Evolutionary conservation across 2,888 invertebrate species (phyloP).

Genomic region (Bibio marci): DNA sequence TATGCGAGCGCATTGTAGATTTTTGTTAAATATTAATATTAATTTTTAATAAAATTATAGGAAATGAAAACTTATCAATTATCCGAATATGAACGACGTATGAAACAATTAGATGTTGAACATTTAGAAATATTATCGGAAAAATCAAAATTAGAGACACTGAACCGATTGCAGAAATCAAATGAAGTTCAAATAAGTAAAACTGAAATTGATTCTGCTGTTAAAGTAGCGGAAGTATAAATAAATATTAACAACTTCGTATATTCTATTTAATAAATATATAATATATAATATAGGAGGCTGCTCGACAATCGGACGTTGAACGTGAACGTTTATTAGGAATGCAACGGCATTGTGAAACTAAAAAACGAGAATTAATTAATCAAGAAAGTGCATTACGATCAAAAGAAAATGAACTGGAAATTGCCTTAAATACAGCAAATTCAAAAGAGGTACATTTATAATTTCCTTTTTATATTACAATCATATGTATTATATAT

Average conservation of each 20-base stretch:
- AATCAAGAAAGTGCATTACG: constrained; percentile 21
- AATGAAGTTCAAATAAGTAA: constrained; percentile 9
- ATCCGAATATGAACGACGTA: constrained; percentile 18
- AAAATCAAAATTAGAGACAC: constrained; percentile 20
- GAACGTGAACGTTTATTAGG: constrained; percentile 24
- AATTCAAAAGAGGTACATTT: constrained; percentile 18
- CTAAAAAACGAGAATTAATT: constrained; percentile 20
- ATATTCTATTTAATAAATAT: not conserved
- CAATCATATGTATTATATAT: not conserved
- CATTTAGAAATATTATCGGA: constrained; percentile 19
- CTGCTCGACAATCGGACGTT: constrained; percentile 22
- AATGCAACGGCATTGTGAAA: constrained; percentile 23
- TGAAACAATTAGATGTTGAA: constrained; percentile 22
- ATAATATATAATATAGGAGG: too few relatives aligned
- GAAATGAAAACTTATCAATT: constrained; percentile 23
- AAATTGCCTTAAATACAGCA: constrained; percentile 17
- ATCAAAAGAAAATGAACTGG: constrained; percentile 23
- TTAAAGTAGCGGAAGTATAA: constrained; percentile 21
- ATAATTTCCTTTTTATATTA: not conserved
- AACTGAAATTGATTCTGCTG: constrained; percentile 24
- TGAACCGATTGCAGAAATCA: constrained; percentile 6
- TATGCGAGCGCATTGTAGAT: too few relatives aligned
- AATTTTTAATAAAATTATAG: too few relatives aligned
- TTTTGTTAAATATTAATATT: too few relatives aligned
- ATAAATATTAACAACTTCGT: not conserved